A percentile compares a stretch with the other conserved stretches of the same genome.
Conservation (phyloP, 2,113 vertebrate genomes). For the Otolemur garnettii region DNA sequence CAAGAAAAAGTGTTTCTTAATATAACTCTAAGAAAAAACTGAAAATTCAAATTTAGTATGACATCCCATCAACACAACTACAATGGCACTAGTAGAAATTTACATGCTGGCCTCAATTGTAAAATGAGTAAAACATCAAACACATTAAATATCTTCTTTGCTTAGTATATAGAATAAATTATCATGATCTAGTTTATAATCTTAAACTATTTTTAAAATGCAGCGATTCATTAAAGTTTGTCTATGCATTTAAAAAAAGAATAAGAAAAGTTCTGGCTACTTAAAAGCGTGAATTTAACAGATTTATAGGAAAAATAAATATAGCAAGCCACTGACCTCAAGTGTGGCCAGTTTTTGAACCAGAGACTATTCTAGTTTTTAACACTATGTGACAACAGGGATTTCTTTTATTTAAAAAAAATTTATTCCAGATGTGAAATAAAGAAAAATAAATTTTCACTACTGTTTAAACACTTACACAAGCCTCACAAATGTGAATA, state of each 20-base stretch:
- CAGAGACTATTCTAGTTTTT: conserved; percentile 77
- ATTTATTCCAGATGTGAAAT: conserved; percentile 78
- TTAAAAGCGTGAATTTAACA: conserved; percentile 49
- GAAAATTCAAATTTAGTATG: neutral
- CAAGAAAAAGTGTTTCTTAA: neutral
- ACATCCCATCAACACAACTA: neutral
- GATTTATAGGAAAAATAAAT: conserved; percentile 67
- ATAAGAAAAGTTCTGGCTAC: neutral
- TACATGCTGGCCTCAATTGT: neutral
- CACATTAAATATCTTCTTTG: neutral
- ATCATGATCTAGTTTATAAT: conserved; percentile 14
- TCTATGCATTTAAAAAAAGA: neutral
- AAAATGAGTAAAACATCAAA: neutral
- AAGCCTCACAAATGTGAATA: conserved; percentile 78
- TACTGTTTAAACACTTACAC: conserved; percentile 79
- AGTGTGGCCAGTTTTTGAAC: conserved; percentile 69
- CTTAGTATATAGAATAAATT: neutral
- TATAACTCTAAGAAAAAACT: neutral
- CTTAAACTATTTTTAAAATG: conserved; percentile 25
- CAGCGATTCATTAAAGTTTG: neutral
- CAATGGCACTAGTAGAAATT: neutral
- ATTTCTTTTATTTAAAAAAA: conserved; percentile 77
- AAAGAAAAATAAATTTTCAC: conserved; percentile 67
- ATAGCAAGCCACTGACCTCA: conserved; percentile 70
- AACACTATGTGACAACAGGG: conserved; percentile 76